A percentile compares a stretch with the other conserved stretches of the same genome.
Evolutionary conservation across 2,797 vertebrate genomes (phyloP).

Genomic region (Rachycentron canadum): DNA sequence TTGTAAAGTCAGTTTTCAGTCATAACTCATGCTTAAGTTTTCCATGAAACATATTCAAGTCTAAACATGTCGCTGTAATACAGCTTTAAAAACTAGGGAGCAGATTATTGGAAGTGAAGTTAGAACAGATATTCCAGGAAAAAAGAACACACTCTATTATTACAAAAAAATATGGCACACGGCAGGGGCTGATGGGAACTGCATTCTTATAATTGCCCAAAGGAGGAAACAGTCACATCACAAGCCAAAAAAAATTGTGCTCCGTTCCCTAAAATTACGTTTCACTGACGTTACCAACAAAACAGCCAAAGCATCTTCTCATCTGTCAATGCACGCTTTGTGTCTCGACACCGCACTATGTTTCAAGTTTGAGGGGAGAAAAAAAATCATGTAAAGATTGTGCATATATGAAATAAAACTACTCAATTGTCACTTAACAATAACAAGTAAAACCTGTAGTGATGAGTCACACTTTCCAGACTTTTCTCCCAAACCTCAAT

Average conservation of each 20-base stretch:
- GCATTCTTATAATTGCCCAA: not conserved
- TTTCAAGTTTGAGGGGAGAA: not conserved
- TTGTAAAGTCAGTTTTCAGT: not conserved
- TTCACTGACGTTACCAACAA: constrained; percentile 18
- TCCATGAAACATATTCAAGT: not conserved
- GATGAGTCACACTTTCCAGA: constrained; percentile 19
- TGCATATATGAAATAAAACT: not conserved
- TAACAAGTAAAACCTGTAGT: constrained; percentile 11
- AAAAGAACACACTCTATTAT: not conserved
- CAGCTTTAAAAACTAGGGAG: not conserved
- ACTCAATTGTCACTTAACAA: not conserved
- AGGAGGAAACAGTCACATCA: constrained; percentile 43
- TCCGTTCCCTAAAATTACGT: constrained; percentile 53
- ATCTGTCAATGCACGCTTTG: not conserved
- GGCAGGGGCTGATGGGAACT: constrained; percentile 46
- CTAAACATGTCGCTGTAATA: not conserved
- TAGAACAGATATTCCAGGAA: constrained; percentile 4
- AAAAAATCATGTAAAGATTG: not conserved
- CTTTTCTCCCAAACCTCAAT: constrained; percentile 6
- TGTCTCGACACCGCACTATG: not conserved
- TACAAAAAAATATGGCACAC: constrained; percentile 10
- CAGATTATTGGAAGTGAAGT: constrained; percentile 4
- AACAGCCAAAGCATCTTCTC: not conserved
- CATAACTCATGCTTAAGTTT: not conserved
- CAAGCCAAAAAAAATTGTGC: constrained; percentile 5